Percentiles rank a stretch among this genome's conserved stretches.
Evolutionary conservation across 2,888 invertebrate species (phyloP).

Genomic region (Alcis repandata): DNA sequence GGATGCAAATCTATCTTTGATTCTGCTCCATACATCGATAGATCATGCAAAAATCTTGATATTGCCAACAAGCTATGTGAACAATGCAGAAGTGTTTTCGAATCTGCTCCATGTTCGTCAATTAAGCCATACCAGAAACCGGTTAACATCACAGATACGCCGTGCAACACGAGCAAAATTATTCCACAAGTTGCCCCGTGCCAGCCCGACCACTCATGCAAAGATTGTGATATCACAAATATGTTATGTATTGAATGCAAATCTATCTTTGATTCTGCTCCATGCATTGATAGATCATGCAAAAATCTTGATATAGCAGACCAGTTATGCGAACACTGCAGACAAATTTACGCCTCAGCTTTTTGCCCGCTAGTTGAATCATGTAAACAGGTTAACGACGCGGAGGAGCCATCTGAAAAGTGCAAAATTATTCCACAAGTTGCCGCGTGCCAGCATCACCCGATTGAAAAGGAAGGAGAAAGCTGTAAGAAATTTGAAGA

Average conservation of each 20-base stretch:
- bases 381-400: neutral
- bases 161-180: no score
- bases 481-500: constrained; percentile 3
- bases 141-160: no score
- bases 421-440: neutral
- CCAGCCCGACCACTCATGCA: neutral
- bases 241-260: constrained; percentile 2
- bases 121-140: no score
- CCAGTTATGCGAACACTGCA: neutral
- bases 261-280: neutral
- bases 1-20: neutral
- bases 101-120: neutral
- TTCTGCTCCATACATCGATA: neutral
- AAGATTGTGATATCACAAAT: neutral
- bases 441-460: neutral
- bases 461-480: neutral
- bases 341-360: neutral
- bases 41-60: constrained; percentile 1
- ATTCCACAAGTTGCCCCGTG: neutral
- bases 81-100: neutral
- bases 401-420: no score
- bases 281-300: neutral
- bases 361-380: neutral
- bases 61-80: neutral
- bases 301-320: neutral